These are phyloP conservation scores for Drosophila vallismaia DNA, from an alignment of 2,888 invertebrate genomes.

Conservation along the genomic window DNA sequence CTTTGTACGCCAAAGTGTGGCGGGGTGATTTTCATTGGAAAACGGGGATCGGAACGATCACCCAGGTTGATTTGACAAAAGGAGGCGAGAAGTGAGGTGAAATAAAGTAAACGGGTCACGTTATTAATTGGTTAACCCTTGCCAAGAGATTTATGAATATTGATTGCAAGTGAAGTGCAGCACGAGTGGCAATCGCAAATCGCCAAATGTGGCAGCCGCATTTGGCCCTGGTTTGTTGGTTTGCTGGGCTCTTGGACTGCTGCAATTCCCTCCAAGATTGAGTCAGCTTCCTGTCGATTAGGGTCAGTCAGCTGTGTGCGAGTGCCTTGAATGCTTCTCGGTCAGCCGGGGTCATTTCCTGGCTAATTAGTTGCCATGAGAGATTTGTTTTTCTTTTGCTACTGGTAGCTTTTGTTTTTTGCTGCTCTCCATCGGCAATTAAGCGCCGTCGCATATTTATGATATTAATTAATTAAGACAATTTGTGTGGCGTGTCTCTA, in stretches of 20 bases:
- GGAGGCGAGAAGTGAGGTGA: constrained; percentile 35
- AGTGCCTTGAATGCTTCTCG: constrained; percentile 53
- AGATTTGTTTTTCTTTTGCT: constrained; percentile 40
- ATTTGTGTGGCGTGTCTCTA: constrained; percentile 62
- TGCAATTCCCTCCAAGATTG: constrained; percentile 62
- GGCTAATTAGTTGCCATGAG: constrained; percentile 80
- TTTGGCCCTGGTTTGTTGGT: constrained; percentile 47
- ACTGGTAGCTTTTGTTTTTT: constrained; percentile 27
- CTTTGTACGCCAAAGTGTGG: constrained; percentile 65
- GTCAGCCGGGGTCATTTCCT: constrained; percentile 82
- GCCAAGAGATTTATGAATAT: constrained; percentile 76
- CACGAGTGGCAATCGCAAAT: constrained; percentile 17
- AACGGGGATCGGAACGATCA: constrained; percentile 61
- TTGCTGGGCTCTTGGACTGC: background rate
- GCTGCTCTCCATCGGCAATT: constrained; percentile 59
- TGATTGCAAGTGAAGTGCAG: constrained; percentile 75
- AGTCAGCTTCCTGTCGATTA: constrained; percentile 79
- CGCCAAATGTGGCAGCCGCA: constrained; percentile 40
- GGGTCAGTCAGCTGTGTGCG: constrained; percentile 71
- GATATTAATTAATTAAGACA: constrained; percentile 79
- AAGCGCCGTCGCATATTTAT: constrained; percentile 77
- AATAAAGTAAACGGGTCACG: constrained; percentile 73
- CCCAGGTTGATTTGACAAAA: constrained; percentile 73
- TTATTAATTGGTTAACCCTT: constrained; percentile 78
- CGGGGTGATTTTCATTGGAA: constrained; percentile 73